A percentile compares a stretch with the other conserved stretches of the same genome.
Evolutionary conservation across 2,888 invertebrate genomes (phyloP).

Genomic region (Apotomis betuletana): DNA sequence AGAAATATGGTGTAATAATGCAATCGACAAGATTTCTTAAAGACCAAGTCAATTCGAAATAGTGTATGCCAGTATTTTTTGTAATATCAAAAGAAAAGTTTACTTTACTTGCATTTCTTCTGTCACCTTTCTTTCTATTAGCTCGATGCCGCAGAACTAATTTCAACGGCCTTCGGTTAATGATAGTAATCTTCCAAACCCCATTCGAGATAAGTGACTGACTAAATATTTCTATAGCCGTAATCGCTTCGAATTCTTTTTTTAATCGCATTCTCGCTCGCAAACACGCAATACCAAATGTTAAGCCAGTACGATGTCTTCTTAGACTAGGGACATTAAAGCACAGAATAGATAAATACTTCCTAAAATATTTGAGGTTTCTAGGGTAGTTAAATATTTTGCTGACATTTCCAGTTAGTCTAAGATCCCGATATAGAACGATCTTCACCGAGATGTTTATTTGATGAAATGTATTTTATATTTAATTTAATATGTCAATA

Average conservation of each 20-base stretch:
- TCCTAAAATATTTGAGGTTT: no score
- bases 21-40: no score
- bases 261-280: conserved; percentile 46
- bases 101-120: background rate
- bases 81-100: background rate
- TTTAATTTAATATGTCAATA: no score
- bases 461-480: no score
- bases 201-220: conserved; percentile 35
- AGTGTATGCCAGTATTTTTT: no score
- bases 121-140: conserved; percentile 2
- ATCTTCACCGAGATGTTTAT: no score
- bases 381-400: no score
- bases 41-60: background rate
- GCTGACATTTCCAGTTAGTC: no score
- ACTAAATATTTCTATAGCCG: conserved; percentile 55
- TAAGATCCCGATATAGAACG: no score
- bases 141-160: conserved; percentile 19
- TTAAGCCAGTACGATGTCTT: background rate
- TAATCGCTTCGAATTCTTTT: conserved; percentile 48
- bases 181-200: conserved; percentile 31
- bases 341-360: no score
- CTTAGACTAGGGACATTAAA: background rate
- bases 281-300: conserved; percentile 22
- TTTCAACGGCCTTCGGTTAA: conserved; percentile 27
- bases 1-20: no score